Percentiles rank a stretch among this genome's conserved stretches.
phyloP scores from a whole-genome alignment of 2,888 invertebrate species.

The Blomia tropicalis region DNA sequence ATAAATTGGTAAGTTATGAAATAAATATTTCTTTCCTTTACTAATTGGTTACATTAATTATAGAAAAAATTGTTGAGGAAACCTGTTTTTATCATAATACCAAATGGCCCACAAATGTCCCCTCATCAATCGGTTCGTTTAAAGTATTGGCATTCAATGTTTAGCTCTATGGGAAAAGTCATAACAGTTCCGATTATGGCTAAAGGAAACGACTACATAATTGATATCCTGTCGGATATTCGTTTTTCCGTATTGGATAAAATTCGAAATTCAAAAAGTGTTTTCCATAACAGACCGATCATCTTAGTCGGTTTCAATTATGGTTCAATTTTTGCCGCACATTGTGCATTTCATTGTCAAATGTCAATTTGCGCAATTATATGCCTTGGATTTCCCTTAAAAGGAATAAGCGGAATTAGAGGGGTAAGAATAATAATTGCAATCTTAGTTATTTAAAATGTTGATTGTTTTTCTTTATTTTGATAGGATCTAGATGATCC shows the following conservation, averaged over 20 bases:
- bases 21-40: background rate
- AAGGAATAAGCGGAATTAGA: conserved; percentile 53
- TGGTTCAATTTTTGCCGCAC: conserved; percentile 51
- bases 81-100: conserved; percentile 45
- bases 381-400: conserved; percentile 59
- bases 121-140: conserved; percentile 40
- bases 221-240: conserved; percentile 35
- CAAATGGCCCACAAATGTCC: conserved; percentile 33
- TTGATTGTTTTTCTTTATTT: conserved; percentile 11
- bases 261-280: conserved; percentile 46
- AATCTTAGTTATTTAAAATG: conserved; percentile 23
- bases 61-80: conserved; percentile 52
- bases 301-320: conserved; percentile 60
- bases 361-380: conserved; percentile 50
- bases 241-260: conserved; percentile 47
- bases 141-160: conserved; percentile 52
- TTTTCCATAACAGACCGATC: conserved; percentile 48
- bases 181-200: conserved; percentile 44
- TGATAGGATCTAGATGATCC: conserved; percentile 51
- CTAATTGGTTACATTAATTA: conserved; percentile 13
- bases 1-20: conserved; percentile 48
- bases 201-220: conserved; percentile 25
- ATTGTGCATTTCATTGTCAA: conserved; percentile 33
- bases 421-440: conserved; percentile 41
- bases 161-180: conserved; percentile 52